phyloP scores from a whole-genome alignment of 1,140 invertebrate genomes.

The Charaxes varanes region DNA sequence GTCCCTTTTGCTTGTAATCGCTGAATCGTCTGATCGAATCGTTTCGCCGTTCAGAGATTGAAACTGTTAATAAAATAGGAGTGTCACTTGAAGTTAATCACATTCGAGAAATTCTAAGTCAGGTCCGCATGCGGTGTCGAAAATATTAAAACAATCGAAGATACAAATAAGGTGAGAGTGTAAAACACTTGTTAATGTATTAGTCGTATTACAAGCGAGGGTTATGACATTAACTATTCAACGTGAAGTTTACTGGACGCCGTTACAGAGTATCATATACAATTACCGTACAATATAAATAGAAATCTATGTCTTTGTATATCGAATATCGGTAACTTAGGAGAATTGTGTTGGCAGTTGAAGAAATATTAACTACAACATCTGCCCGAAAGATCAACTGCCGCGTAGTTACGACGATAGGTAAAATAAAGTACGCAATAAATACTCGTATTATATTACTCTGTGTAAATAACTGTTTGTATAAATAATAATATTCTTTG shows the following conservation, averaged over 20 bases:
- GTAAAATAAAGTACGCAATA: slow-evolving; percentile 47
- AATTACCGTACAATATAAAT: slow-evolving; percentile 39
- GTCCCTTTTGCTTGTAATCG: slow-evolving; percentile 72
- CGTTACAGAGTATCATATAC: no score
- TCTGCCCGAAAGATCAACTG: slow-evolving; percentile 39
- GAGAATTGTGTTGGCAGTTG: slow-evolving; percentile 51
- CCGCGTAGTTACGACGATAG: slow-evolving; percentile 43
- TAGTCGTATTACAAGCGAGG: slow-evolving; percentile 74
- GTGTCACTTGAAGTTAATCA: slow-evolving; percentile 41
- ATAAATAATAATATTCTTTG: slow-evolving; percentile 64
- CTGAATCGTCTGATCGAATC: slow-evolving; percentile 37
- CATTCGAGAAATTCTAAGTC: slow-evolving; percentile 42
- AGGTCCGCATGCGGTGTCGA: slow-evolving; percentile 36
- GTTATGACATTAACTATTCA: slow-evolving; percentile 65
- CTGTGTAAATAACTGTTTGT: slow-evolving; percentile 34
- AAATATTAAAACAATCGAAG: slow-evolving; percentile 10
- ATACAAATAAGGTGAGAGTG: slow-evolving; percentile 23
- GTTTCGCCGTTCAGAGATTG: slow-evolving; percentile 43
- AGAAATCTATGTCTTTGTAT: slow-evolving; percentile 58
- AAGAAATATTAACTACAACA: slow-evolving; percentile 39
- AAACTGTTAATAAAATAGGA: slow-evolving; percentile 48
- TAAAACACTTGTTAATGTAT: slow-evolving; percentile 59
- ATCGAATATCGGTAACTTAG: slow-evolving; percentile 60
- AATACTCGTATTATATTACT: slow-evolving; percentile 46
- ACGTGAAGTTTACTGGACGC: no score